phyloP scores from a whole-genome alignment of 1,140 invertebrate species.

The Cryptotermes secundus region DNA sequence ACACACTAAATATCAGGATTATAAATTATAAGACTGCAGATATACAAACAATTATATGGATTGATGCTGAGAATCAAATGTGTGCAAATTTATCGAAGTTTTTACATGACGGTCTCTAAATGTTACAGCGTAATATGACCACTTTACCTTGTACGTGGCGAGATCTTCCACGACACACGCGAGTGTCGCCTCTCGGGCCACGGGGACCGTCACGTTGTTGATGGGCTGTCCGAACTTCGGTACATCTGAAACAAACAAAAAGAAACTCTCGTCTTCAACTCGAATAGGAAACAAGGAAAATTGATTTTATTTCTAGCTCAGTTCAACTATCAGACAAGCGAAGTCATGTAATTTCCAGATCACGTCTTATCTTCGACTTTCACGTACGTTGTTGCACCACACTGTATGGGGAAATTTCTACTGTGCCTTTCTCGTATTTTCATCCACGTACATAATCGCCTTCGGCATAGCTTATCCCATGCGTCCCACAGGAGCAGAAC shows the following conservation, averaged over 20 bases:
- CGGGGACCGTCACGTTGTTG: conserved; percentile 74
- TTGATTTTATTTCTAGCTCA: not conserved
- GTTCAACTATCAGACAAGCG: not conserved
- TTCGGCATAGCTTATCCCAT: no score
- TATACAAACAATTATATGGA: no score
- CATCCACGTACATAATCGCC: not conserved
- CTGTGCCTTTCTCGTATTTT: not conserved
- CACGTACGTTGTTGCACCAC: not conserved
- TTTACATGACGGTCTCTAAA: no score
- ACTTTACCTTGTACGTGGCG: conserved; percentile 69
- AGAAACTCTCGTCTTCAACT: not conserved
- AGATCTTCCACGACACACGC: conserved; percentile 78
- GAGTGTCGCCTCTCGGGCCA: conserved; percentile 74
- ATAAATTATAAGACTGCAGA: no score
- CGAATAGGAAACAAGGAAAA: not conserved
- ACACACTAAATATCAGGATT: no score
- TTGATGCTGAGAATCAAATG: no score
- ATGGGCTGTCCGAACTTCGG: conserved; percentile 78
- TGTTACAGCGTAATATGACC: no score
- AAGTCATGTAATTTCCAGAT: not conserved
- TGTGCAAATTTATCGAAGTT: no score
- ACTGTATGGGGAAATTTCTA: not conserved
- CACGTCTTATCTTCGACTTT: not conserved
- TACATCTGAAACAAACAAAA: conserved; percentile 53
- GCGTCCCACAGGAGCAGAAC: no score